Conservation (phyloP, 2,797 vertebrate genomes). For the Pangasius macronema region DNA sequence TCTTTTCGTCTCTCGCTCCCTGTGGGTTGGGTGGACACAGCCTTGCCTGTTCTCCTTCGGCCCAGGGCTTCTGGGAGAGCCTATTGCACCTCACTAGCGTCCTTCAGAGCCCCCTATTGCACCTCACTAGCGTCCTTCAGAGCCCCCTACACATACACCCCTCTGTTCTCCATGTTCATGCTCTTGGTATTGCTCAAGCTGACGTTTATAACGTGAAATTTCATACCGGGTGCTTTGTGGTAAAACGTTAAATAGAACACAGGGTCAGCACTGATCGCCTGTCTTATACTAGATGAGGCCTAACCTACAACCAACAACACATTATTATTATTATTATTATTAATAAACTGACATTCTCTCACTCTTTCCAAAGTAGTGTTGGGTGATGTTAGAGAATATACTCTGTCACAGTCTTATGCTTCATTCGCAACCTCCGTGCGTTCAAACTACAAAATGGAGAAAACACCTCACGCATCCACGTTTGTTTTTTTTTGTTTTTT, state of each 20-base stretch:
- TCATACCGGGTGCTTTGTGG: neutral
- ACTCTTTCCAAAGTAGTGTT: neutral
- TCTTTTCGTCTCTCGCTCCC: conserved; percentile 29
- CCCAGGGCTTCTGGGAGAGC: conserved; percentile 3
- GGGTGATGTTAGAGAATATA: neutral
- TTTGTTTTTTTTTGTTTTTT: neutral
- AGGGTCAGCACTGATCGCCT: neutral
- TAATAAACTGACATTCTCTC: neutral
- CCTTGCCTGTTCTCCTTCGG: conserved; percentile 42
- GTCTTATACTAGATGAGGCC: neutral
- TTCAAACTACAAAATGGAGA: neutral
- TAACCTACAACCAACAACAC: neutral
- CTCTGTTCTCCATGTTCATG: conserved; percentile 21
- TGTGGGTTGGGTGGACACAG: conserved; percentile 41
- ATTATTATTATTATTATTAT: neutral
- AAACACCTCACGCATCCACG: neutral
- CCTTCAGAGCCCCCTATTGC: neutral
- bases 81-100: neutral
- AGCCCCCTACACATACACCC: neutral
- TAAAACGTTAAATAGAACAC: neutral
- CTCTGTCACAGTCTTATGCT: neutral
- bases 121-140: neutral
- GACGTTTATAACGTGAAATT: conserved; percentile 3
- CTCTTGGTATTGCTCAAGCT: conserved; percentile 17
- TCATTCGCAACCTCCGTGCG: too few species aligned